These are phyloP conservation scores for Lithobates pipiens DNA, from an alignment of 2,797 vertebrate genomes.

Conservation along the genomic window DNA sequence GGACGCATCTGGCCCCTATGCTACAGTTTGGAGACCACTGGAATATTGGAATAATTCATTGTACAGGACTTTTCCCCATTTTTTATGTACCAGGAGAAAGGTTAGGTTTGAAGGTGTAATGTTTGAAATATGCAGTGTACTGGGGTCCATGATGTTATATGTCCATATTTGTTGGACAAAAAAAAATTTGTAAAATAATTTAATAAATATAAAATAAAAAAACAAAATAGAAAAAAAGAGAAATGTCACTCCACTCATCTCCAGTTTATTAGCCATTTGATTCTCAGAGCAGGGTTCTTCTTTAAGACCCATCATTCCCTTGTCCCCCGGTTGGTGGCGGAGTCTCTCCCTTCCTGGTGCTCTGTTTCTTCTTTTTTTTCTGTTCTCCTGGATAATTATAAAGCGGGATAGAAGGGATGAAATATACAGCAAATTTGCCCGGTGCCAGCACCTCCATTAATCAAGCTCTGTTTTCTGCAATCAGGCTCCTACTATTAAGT, in stretches of 20 bases:
- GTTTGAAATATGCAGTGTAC: too few relatives aligned
- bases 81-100: too few relatives aligned
- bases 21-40: too few relatives aligned
- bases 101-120: too few relatives aligned
- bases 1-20: too few relatives aligned
- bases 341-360: neutral
- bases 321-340: conserved; percentile 18
- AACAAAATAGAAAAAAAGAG: neutral
- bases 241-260: neutral
- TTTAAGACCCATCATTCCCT: neutral
- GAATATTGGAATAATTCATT: too few relatives aligned
- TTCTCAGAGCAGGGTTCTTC: too few relatives aligned
- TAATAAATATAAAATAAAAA: too few relatives aligned
- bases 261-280: neutral
- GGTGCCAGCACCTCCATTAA: conserved; percentile 70
- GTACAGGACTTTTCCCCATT: too few relatives aligned
- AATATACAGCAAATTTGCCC: conserved; percentile 68
- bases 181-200: too few relatives aligned
- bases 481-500: conserved; percentile 73
- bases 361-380: neutral
- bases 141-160: too few relatives aligned
- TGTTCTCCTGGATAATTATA: conserved; percentile 40
- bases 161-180: too few relatives aligned
- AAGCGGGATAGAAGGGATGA: conserved; percentile 53
- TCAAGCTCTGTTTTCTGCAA: conserved; percentile 77